These are phyloP conservation scores for Heliconius cydno DNA, from an alignment of 2,888 invertebrate species.

Conservation along the genomic window DNA sequence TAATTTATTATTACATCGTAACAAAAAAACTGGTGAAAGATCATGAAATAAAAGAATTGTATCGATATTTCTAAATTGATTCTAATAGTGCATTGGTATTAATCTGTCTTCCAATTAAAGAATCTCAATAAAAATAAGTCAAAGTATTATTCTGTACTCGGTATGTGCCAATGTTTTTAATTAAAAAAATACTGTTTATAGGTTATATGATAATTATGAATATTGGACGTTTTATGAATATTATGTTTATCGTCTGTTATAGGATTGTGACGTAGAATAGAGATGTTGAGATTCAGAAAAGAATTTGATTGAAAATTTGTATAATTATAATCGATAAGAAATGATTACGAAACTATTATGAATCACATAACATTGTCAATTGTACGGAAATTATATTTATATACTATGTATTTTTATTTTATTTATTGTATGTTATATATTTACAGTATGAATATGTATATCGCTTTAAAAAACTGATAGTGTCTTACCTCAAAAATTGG, in stretches of 20 bases:
- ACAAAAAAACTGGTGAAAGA: no score
- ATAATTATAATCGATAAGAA: slow-evolving; percentile 1
- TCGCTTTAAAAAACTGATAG: not conserved
- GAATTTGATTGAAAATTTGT: not conserved
- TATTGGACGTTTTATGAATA: not conserved
- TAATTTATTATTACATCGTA: no score
- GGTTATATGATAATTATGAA: not conserved
- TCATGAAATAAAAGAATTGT: not conserved
- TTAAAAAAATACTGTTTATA: not conserved
- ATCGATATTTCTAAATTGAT: not conserved
- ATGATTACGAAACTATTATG: not conserved
- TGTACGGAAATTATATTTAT: slow-evolving; percentile 1
- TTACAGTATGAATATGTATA: not conserved
- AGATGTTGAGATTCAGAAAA: not conserved
- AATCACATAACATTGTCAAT: slow-evolving; percentile 9
- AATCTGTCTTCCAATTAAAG: not conserved
- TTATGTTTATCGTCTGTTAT: not conserved
- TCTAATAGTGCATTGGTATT: not conserved
- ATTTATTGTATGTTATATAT: not conserved
- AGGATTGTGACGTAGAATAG: not conserved
- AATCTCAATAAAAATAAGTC: not conserved
- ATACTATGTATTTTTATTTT: not conserved
- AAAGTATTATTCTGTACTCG: not conserved
- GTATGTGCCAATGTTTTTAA: not conserved
- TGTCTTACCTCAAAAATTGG: not conserved